Conservation (phyloP, 2,113 vertebrate genomes). For the Plotosus lineatus region DNA sequence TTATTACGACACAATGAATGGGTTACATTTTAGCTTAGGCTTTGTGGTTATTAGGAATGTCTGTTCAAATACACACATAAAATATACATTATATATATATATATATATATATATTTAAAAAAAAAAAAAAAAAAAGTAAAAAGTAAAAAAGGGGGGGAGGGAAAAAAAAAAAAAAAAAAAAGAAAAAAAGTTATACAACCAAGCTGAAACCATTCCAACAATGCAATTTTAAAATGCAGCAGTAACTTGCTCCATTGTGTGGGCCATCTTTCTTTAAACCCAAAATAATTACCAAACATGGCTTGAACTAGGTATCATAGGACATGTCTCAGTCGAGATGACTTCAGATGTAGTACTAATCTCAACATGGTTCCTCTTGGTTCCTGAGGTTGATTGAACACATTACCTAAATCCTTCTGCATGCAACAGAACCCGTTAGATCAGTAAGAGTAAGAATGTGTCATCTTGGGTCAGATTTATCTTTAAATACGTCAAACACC, state of each 20-base stretch:
- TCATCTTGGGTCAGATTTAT: background rate
- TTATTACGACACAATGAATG: conserved; percentile 47
- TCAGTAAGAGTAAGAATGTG: background rate
- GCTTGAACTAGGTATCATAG: background rate
- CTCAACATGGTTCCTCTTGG: background rate
- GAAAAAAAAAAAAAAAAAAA: background rate
- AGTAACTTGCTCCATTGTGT: background rate
- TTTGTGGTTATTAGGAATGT: conserved; percentile 41
- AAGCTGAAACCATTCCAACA: conserved; percentile 43
- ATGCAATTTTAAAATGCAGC: conserved; percentile 7
- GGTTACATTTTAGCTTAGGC: conserved; percentile 37
- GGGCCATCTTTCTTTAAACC: background rate
- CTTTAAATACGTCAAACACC: conserved; percentile 4
- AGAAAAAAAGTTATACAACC: conserved; percentile 5
- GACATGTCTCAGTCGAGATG: background rate
- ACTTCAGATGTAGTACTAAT: background rate
- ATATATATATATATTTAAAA: background rate
- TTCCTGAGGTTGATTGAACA: background rate
- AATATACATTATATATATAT: background rate
- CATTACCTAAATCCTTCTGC: background rate
- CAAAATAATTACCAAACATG: background rate
- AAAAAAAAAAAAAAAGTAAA: background rate
- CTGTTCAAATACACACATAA: conserved; percentile 36
- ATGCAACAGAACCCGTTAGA: conserved; percentile 9
- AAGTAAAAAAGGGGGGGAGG: conserved; percentile 8